Evolutionary conservation across 2,797 vertebrate genomes (phyloP).

Genomic region (Tamandua tetradactyla): DNA sequence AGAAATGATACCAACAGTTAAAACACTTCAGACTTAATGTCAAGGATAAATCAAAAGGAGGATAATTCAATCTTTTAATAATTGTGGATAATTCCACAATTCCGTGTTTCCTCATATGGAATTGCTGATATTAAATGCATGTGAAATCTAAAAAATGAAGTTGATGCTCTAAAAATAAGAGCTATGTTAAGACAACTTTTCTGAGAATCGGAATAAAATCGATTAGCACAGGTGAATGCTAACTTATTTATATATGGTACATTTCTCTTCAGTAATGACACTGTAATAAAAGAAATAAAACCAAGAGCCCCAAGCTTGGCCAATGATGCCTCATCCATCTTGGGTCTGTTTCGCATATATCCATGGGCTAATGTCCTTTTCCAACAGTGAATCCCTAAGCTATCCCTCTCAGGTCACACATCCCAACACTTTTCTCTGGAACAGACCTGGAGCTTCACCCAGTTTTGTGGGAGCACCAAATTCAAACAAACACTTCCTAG

Average conservation of each 20-base stretch:
- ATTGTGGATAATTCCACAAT: too few relatives aligned
- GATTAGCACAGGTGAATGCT: background rate
- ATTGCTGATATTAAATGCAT: slow-evolving; percentile 43
- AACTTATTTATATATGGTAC: background rate
- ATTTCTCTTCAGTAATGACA: background rate
- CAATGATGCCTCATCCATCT: too few relatives aligned
- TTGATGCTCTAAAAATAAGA: background rate
- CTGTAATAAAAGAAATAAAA: too few relatives aligned
- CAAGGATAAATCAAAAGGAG: background rate
- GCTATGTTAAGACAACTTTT: background rate
- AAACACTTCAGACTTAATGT: background rate
- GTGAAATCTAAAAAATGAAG: slow-evolving; percentile 24
- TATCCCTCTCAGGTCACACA: too few relatives aligned
- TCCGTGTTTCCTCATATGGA: slow-evolving; percentile 19
- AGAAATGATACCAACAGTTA: background rate
- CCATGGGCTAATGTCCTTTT: too few relatives aligned
- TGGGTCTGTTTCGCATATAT: too few relatives aligned
- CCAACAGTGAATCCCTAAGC: too few relatives aligned
- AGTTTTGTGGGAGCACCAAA: too few relatives aligned
- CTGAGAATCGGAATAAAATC: background rate
- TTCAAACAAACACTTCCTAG: too few relatives aligned
- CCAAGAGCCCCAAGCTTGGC: too few relatives aligned
- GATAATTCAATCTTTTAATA: background rate
- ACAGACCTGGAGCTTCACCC: too few relatives aligned
- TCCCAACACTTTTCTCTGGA: too few relatives aligned